These are phyloP conservation scores for Hydrozoanthus tunicans DNA, from an alignment of 64 coral and sea anemone genomes.

Conservation along the genomic window DNA sequence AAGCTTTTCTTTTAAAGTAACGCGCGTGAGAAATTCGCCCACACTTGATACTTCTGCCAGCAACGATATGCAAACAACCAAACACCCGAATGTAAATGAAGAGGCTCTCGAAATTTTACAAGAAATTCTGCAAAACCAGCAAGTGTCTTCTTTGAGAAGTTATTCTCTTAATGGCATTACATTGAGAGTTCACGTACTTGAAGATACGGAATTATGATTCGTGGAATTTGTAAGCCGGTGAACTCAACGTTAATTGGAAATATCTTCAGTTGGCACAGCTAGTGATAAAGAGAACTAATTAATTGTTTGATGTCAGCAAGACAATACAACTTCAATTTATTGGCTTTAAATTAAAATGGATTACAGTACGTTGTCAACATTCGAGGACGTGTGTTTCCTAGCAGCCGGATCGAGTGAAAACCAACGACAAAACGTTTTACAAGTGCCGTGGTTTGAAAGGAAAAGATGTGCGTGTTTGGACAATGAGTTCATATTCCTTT, in stretches of 20 bases:
- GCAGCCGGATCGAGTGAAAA: background rate
- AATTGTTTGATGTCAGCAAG: background rate
- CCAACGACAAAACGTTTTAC: too few species aligned
- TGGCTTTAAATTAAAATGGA: background rate
- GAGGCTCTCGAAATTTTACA: conserved; percentile 40
- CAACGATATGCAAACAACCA: background rate
- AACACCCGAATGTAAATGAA: background rate
- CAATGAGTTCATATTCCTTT: too few species aligned
- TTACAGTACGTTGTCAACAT: background rate
- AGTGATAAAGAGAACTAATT: background rate
- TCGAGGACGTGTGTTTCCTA: background rate
- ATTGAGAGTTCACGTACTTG: conserved; percentile 51
- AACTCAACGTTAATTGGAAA: background rate
- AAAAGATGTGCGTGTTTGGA: too few species aligned
- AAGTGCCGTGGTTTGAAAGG: too few species aligned
- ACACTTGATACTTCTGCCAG: background rate
- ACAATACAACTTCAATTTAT: background rate
- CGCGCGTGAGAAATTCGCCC: conserved; percentile 1
- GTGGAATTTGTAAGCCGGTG: background rate
- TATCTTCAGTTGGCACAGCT: background rate
- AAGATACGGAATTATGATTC: conserved; percentile 31
- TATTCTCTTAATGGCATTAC: conserved; percentile 22
- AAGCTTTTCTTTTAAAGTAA: conserved; percentile 15
- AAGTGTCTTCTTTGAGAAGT: background rate
- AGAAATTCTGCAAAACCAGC: conserved; percentile 53